phyloP scores from a whole-genome alignment of 2,888 invertebrate genomes.

The Andrena dorsata region DNA sequence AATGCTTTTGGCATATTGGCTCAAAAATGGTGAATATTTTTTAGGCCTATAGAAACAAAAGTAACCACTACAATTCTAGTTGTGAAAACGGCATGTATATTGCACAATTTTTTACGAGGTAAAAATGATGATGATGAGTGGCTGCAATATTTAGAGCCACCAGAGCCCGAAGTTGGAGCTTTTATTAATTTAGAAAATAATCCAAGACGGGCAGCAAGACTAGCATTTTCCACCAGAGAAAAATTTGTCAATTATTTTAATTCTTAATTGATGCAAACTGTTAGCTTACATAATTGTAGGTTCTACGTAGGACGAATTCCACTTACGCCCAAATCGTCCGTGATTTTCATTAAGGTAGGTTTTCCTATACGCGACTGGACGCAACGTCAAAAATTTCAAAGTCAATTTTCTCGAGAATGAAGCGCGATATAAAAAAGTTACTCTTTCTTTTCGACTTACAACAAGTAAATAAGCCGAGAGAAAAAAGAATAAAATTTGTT shows the following conservation, averaged over 20 bases:
- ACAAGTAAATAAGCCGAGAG: no score
- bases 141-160: constrained; percentile 3
- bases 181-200: constrained; percentile 5
- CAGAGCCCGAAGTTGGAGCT: not conserved
- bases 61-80: constrained; percentile 2
- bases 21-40: constrained; percentile 6
- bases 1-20: constrained; percentile 4
- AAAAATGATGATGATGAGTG: not conserved
- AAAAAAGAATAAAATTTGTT: no score
- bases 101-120: constrained; percentile 4
- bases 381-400: no score
- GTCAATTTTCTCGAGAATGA: no score
- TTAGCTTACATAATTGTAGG: no score
- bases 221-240: constrained; percentile 7
- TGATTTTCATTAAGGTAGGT: no score
- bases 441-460: no score
- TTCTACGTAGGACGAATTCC: no score
- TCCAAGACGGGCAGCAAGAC: constrained; percentile 11
- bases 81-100: not conserved
- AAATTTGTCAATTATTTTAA: not conserved
- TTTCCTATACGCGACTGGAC: no score
- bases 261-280: not conserved
- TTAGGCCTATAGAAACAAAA: constrained; percentile 1
- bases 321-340: no score
- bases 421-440: no score